phyloP scores from a whole-genome alignment of 2,888 invertebrate species.

The Yponomeuta sedellus region DNA sequence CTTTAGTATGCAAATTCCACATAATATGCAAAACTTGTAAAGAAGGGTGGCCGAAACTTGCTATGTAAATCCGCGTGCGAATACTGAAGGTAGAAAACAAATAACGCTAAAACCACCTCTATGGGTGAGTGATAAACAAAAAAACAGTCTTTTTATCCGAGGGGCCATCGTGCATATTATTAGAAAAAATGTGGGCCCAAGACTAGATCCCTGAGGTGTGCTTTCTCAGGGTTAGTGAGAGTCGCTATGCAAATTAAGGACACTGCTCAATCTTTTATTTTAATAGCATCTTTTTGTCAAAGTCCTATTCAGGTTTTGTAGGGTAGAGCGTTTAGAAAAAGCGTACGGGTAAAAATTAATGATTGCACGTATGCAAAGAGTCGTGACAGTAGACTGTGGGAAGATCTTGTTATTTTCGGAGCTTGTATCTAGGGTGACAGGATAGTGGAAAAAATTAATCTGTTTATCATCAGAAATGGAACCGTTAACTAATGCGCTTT shows the following conservation, averaged over 20 bases:
- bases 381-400: slow-evolving; percentile 43
- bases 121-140: slow-evolving; percentile 65
- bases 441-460: not conserved
- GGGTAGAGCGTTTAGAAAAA: slow-evolving; percentile 46
- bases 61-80: slow-evolving; percentile 74
- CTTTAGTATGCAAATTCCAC: slow-evolving; percentile 64
- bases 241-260: slow-evolving; percentile 64
- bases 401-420: slow-evolving; percentile 30
- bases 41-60: slow-evolving; percentile 57
- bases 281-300: slow-evolving; percentile 72
- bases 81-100: slow-evolving; percentile 61
- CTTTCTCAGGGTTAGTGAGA: slow-evolving; percentile 53
- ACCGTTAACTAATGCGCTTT: not conserved
- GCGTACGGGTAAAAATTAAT: slow-evolving; percentile 58
- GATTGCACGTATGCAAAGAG: slow-evolving; percentile 65
- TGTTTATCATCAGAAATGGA: not conserved
- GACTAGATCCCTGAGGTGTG: slow-evolving; percentile 47
- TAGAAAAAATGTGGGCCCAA: slow-evolving; percentile 39
- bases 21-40: slow-evolving; percentile 38
- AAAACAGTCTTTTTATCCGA: slow-evolving; percentile 68
- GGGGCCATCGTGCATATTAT: slow-evolving; percentile 22
- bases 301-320: slow-evolving; percentile 51
- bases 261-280: slow-evolving; percentile 73
- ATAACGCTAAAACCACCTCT: slow-evolving; percentile 65
- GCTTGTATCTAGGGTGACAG: slow-evolving; percentile 25